These are phyloP conservation scores for Drosophila willistoni DNA, from an alignment of 1,140 invertebrate genomes.

Conservation along the genomic window DNA sequence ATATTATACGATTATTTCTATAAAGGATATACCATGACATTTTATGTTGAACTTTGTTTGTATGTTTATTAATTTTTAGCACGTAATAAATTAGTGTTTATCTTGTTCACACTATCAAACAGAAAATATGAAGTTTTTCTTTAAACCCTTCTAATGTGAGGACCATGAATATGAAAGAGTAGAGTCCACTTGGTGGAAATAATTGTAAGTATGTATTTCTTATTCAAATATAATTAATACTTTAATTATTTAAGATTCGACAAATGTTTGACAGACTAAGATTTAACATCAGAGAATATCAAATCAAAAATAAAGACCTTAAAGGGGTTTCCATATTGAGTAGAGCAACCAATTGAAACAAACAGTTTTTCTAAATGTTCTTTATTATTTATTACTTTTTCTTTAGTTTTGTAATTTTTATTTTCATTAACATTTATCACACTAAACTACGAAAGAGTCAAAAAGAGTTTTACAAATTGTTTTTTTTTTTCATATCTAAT, in stretches of 20 bases:
- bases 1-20: slow-evolving; percentile 36
- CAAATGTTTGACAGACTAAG: no score
- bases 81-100: slow-evolving; percentile 68
- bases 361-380: slow-evolving; percentile 19
- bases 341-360: no score
- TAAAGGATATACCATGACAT: slow-evolving; percentile 38
- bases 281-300: no score
- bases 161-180: no score
- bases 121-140: not conserved
- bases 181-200: no score
- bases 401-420: slow-evolving; percentile 22
- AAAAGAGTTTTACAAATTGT: slow-evolving; percentile 75
- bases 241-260: no score
- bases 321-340: slow-evolving; percentile 10
- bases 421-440: slow-evolving; percentile 78
- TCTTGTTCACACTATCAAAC: not conserved
- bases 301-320: no score
- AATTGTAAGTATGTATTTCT: no score
- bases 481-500: slow-evolving; percentile 56
- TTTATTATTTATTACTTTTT: slow-evolving; percentile 9
- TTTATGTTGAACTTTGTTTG: slow-evolving; percentile 62
- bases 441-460: slow-evolving; percentile 75
- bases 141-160: no score
- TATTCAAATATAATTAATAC: no score
- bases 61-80: slow-evolving; percentile 77